Base-by-base conservation (phyloP, 1,140 invertebrate genomes). In the Drosophila bifasciata region DNA sequence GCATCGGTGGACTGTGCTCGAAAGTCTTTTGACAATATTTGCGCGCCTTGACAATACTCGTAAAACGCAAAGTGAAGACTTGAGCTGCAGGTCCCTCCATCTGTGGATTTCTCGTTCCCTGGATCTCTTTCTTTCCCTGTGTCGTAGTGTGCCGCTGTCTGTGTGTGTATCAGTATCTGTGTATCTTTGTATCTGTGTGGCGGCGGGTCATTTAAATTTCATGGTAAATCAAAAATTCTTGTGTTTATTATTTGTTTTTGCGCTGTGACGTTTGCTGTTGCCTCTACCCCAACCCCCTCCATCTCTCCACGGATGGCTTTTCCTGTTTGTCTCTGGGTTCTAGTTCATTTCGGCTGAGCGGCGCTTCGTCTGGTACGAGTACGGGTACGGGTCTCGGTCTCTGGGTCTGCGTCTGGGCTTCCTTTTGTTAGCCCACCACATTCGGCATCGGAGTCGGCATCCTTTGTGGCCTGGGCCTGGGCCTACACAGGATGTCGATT, bases 11-110 rank as follows among this genome's bases (percentile, higher is more conserved):
- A 5, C 3, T 46, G 40, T 44, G 40, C 60, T 60, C 60, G 17
- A 85, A 79, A 80, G 81, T 80, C 81, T 88, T 86, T 86, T 88
- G 81, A 86, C 81, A 86, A 86, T 86, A 86, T 86, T 86, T 86
- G 81, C 78, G 83, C 80, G 81, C 73, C 80, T 71, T 81, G 81
- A 86, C 80, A 85, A 85, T 86, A 5, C 32, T 36, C 32, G 32
- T 36, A 86, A 85, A 81, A 86, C 81, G 81, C 77, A 81, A 81
- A 80, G 83, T 77, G 81, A 80, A 85, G 76, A 79, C 75, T 71
- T 52, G 59, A 73, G 61, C 57, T 71, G 62, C 57, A 50, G 44
- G 43, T 75, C 36, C 49, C 50, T 16, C 23, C 48, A 17, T 13
- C 39, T 23, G 19, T 23, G 2, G 19, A 19, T 21, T 36, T 63